Percentiles rank a stretch among this genome's conserved stretches.
Evolutionary conservation across 2,888 invertebrate species (phyloP).

Genomic region (Unio delphinus): DNA sequence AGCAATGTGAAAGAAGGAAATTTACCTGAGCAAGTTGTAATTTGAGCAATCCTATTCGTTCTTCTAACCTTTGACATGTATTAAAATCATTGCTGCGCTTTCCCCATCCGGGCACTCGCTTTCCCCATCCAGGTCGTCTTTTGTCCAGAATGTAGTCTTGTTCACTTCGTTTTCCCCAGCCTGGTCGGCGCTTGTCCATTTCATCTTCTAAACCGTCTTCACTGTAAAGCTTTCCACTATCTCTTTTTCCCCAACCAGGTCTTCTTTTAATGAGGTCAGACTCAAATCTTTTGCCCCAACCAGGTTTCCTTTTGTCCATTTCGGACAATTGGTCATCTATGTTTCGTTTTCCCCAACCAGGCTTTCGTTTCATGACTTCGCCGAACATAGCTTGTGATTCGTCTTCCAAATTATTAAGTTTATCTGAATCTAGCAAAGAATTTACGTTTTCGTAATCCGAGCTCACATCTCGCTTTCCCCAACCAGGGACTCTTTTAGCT

Average conservation of each 20-base stretch:
- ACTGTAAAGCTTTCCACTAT: conserved; percentile 9
- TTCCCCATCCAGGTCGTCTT: conserved; percentile 57
- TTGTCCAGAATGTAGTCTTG: conserved; percentile 26
- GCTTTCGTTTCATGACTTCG: conserved; percentile 32
- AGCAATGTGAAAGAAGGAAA: not conserved
- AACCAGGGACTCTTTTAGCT: conserved; percentile 45
- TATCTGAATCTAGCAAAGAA: conserved; percentile 24
- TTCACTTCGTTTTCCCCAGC: conserved; percentile 46
- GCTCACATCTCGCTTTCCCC: conserved; percentile 40
- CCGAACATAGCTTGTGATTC: conserved; percentile 11
- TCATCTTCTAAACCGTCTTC: conserved; percentile 16
- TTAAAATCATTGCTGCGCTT: conserved; percentile 24
- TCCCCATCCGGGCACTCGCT: conserved; percentile 55
- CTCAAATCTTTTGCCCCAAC: conserved; percentile 44
- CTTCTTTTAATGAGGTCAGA: conserved; percentile 32
- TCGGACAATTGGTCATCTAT: conserved; percentile 20
- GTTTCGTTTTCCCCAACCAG: conserved; percentile 48
- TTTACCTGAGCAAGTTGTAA: conserved; percentile 27
- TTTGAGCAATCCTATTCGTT: conserved; percentile 18
- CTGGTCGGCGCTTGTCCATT: conserved; percentile 45
- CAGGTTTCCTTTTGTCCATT: conserved; percentile 44
- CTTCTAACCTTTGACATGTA: no score
- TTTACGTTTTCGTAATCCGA: conserved; percentile 18
- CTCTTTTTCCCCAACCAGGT: conserved; percentile 47
- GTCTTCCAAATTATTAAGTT: conserved; percentile 28